These are phyloP conservation scores for Pyrocoelia pectoralis DNA, from an alignment of 2,888 invertebrate species.

Conservation along the genomic window DNA sequence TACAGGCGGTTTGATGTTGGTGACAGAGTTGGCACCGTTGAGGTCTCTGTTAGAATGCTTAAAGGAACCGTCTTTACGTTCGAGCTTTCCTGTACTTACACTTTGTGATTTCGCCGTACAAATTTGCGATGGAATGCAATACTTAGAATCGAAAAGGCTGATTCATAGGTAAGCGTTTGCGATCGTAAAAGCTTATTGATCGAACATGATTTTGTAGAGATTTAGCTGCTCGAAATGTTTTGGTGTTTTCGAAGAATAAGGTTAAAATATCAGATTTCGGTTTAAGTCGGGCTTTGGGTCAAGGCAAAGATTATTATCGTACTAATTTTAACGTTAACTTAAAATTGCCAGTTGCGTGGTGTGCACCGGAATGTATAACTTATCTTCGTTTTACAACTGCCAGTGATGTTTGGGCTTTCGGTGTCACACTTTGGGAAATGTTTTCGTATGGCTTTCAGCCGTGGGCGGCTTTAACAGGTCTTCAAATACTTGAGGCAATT, in stretches of 20 bases:
- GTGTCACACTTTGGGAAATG: slow-evolving; percentile 98
- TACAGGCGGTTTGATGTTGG: slow-evolving; percentile 70
- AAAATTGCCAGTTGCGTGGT: slow-evolving; percentile 98
- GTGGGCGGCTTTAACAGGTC: slow-evolving; percentile 90
- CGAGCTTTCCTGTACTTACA: slow-evolving; percentile 91
- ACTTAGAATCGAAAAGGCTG: slow-evolving; percentile 93
- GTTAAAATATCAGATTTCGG: slow-evolving; percentile 99
- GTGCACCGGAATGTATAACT: slow-evolving; percentile 97
- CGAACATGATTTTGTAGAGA: too few species aligned
- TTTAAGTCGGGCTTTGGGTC: slow-evolving; percentile 91
- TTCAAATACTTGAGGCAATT: slow-evolving; percentile 94
- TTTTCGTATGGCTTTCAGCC: slow-evolving; percentile 99
- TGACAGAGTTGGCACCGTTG: slow-evolving; percentile 94
- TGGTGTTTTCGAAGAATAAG: slow-evolving; percentile 95
- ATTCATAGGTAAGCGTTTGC: slow-evolving; percentile 86
- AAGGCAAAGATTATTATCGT: slow-evolving; percentile 98
- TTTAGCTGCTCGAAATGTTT: slow-evolving; percentile 95
- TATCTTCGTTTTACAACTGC: slow-evolving; percentile 95
- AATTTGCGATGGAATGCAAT: slow-evolving; percentile 98
- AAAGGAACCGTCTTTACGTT: slow-evolving; percentile 87
- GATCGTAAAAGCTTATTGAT: too few species aligned
- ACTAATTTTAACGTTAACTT: slow-evolving; percentile 97
- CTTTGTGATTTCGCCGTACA: slow-evolving; percentile 96
- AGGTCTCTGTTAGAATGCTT: slow-evolving; percentile 95
- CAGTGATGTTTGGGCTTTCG: slow-evolving; percentile 98